A percentile compares a stretch with the other conserved stretches of the same genome.
Evolutionary conservation across 2,888 invertebrate species (phyloP).

Genomic region (Drosophila demipolita): DNA sequence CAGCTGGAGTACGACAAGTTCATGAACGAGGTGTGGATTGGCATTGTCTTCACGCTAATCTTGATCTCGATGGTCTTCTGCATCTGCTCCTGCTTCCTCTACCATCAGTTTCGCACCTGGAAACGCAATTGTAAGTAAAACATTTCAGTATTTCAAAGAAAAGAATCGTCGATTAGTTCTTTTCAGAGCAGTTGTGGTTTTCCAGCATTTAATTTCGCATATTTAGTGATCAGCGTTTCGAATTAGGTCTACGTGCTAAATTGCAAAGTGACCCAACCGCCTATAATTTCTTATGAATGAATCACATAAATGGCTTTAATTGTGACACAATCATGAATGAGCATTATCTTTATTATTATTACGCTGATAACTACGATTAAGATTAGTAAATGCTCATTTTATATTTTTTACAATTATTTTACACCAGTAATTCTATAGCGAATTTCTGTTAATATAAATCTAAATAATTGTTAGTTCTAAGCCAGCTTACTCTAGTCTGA

Average conservation of each 20-base stretch:
- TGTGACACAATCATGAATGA: conserved; percentile 15
- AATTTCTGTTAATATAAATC: background rate
- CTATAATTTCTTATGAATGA: conserved; percentile 28
- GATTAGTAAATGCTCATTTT: background rate
- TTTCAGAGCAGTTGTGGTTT: conserved; percentile 12
- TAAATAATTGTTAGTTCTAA: background rate
- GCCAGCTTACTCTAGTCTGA: background rate
- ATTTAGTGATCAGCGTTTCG: conserved; percentile 6
- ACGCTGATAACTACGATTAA: conserved; percentile 2
- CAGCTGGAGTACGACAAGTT: conserved; percentile 87
- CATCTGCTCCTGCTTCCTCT: conserved; percentile 88
- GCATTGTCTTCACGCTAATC: conserved; percentile 87
- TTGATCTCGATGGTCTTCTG: conserved; percentile 88
- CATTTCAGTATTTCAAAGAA: background rate
- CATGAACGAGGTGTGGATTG: conserved; percentile 88
- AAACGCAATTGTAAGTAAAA: conserved; percentile 87
- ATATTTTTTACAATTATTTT: background rate
- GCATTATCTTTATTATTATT: conserved; percentile 2
- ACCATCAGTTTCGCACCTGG: conserved; percentile 89
- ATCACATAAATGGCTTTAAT: background rate
- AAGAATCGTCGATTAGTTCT: conserved; percentile 6
- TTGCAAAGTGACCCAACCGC: background rate
- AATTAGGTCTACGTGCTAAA: conserved; percentile 38
- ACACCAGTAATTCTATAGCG: background rate
- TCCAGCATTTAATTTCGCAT: background rate